Base-by-base conservation (phyloP, 2,888 invertebrate species). In the Cosmia trapezina region DNA sequence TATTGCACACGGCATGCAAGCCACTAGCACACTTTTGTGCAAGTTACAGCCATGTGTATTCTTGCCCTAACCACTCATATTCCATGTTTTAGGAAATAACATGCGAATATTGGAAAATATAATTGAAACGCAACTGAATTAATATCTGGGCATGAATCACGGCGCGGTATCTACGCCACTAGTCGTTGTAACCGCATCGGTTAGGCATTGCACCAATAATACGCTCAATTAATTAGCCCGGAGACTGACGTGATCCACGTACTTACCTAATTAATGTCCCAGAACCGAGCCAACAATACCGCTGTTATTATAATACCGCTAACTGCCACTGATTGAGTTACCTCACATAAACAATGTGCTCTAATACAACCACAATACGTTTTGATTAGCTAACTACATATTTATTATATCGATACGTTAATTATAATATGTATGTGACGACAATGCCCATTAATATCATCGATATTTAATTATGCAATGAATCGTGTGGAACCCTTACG, bases 201-300 rank as follows among this genome's bases (percentile, higher is more conserved):
- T 90, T 90, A 90, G 89, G 89, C 87, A 90, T 89, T 93, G 92
- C 91, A 90, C 91, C 91, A 93, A 93, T 94, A 94, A 93, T 94
- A 94, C 92, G 92, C 90, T 92, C 94, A 94, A 95, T 95, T 95
- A 95, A 95, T 95, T 94, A 94, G 91, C 86, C 81, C 80, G 86
- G 87, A 86, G 90, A 89, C 86, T 92, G 92, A 94, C 93, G 93
- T 93, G 92, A 90, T 89, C 89, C 87, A 89, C 89, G 93, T 93
- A 94, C 94, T 93, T 94, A 94, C 93, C 93, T 95, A 94, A 95
- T 95, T 94, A 95, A 94, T 92, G 92, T 91, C 89, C 91, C 91
- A 90, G 92, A 90, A 91, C 91, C 86, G 89, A 88, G 89, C 89
- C 87, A 89, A 93, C 91, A 91, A 90, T 91, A 89, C 87, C 82